These are phyloP conservation scores for Barypeithes pellucidus DNA, from an alignment of 2,888 invertebrate species.

Conservation along the genomic window DNA sequence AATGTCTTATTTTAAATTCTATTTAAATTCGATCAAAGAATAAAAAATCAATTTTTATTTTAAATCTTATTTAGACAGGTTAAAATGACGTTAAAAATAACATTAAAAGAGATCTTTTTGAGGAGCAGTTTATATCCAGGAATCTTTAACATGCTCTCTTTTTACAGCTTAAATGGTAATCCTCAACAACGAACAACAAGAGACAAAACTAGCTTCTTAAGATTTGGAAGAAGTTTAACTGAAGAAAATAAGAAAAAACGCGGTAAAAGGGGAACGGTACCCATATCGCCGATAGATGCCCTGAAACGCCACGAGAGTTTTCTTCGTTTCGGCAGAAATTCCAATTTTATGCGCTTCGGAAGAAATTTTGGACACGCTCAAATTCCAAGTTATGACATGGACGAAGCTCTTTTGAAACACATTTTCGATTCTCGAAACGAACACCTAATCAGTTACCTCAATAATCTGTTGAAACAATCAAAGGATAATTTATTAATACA, in stretches of 20 bases:
- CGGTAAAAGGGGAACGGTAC: slow-evolving; percentile 55
- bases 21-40: too few relatives aligned
- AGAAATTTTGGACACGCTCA: slow-evolving; percentile 50
- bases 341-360: slow-evolving; percentile 62
- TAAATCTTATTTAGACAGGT: too few relatives aligned
- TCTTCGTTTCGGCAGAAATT: slow-evolving; percentile 62
- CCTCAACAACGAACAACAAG: slow-evolving; percentile 45
- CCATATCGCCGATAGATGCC: slow-evolving; percentile 37
- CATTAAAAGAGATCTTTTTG: too few relatives aligned
- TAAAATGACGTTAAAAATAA: too few relatives aligned
- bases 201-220: slow-evolving; percentile 50
- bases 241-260: slow-evolving; percentile 54
- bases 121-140: too few relatives aligned
- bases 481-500: slow-evolving; percentile 31
- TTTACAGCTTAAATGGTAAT: slow-evolving; percentile 38
- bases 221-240: slow-evolving; percentile 55
- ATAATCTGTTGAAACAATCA: slow-evolving; percentile 42
- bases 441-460: slow-evolving; percentile 36
- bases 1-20: too few relatives aligned
- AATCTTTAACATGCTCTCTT: background rate
- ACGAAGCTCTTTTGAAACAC: slow-evolving; percentile 34
- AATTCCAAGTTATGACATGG: slow-evolving; percentile 7
- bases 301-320: slow-evolving; percentile 58
- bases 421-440: slow-evolving; percentile 31
- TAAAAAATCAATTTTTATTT: too few relatives aligned